A percentile compares a stretch with the other conserved stretches of the same genome.
These are phyloP conservation scores for Ischnura elegans DNA, from an alignment of 2,888 invertebrate genomes.

Conservation along the genomic window DNA sequence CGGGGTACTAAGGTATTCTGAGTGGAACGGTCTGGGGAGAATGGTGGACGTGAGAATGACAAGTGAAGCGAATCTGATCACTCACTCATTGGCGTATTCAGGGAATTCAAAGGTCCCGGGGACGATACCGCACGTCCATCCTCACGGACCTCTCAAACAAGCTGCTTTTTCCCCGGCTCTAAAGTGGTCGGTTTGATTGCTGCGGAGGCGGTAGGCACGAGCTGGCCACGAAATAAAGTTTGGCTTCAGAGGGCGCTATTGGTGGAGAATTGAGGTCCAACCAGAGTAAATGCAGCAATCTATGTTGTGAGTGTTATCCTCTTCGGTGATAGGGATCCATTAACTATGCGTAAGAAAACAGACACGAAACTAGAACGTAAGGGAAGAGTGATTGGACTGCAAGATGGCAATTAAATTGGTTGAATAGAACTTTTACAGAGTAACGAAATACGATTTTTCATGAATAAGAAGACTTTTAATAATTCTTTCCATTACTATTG, in stretches of 20 bases:
- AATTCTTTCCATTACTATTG: too few relatives aligned
- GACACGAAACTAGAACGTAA: too few relatives aligned
- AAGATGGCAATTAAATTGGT: too few relatives aligned
- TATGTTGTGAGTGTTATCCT: too few relatives aligned
- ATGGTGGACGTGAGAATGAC: not conserved
- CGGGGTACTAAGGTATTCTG: not conserved
- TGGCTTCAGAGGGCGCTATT: not conserved
- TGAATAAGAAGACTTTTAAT: too few relatives aligned
- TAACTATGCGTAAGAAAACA: too few relatives aligned
- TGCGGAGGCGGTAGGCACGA: not conserved
- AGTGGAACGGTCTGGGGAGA: not conserved
- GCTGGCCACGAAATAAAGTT: not conserved
- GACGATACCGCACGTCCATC: not conserved
- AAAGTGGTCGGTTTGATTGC: not conserved
- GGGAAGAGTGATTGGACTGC: too few relatives aligned
- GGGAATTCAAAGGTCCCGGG: not conserved
- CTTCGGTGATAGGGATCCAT: too few relatives aligned
- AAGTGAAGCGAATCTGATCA: not conserved
- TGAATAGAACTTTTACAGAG: too few relatives aligned
- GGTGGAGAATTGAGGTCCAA: too few relatives aligned
- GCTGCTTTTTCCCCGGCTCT: not conserved
- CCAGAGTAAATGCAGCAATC: too few relatives aligned
- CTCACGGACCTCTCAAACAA: not conserved
- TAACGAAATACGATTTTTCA: too few relatives aligned
- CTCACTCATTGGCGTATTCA: slow-evolving; percentile 5